Conservation (phyloP, 2,113 vertebrate species). For the Gasterosteus aculeatus region DNA sequence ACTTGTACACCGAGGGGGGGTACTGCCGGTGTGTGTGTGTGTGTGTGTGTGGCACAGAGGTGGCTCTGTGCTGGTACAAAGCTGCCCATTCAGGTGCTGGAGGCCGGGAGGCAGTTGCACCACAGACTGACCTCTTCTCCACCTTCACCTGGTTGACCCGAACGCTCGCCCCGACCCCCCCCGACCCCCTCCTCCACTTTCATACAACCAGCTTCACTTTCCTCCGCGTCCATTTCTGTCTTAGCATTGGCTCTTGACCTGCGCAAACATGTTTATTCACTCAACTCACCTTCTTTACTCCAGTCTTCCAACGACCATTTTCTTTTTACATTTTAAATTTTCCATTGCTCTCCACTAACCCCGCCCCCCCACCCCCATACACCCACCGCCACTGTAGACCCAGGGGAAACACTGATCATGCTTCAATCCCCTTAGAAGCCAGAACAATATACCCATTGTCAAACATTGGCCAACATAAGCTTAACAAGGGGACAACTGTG, state of each 20-base stretch:
- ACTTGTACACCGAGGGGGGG: conserved; percentile 23
- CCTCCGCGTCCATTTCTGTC: conserved; percentile 16
- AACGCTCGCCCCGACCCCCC: conserved; percentile 11
- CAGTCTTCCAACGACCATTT: neutral
- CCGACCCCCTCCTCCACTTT: conserved; percentile 35
- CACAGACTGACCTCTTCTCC: conserved; percentile 40
- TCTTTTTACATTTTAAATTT: too few species aligned
- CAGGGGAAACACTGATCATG: neutral
- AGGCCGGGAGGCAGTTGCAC: conserved; percentile 43
- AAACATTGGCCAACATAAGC: conserved; percentile 38
- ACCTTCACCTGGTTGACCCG: conserved; percentile 56
- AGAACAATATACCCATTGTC: conserved; percentile 36
- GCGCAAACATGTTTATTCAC: conserved; percentile 32
- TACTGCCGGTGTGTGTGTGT: conserved; percentile 16
- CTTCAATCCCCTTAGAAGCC: neutral
- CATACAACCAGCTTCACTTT: conserved; percentile 8
- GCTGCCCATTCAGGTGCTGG: conserved; percentile 55
- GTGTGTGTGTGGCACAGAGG: conserved; percentile 38
- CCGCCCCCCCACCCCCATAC: too few species aligned
- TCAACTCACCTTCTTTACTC: conserved; percentile 16
- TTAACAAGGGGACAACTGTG: conserved; percentile 48
- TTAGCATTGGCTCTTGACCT: conserved; percentile 35
- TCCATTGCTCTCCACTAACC: neutral
- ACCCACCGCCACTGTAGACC: too few species aligned
- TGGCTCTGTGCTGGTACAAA: conserved; percentile 61